Evolutionary conservation across 2,797 vertebrate genomes (phyloP).

Genomic region (Orestias chungarensis): DNA sequence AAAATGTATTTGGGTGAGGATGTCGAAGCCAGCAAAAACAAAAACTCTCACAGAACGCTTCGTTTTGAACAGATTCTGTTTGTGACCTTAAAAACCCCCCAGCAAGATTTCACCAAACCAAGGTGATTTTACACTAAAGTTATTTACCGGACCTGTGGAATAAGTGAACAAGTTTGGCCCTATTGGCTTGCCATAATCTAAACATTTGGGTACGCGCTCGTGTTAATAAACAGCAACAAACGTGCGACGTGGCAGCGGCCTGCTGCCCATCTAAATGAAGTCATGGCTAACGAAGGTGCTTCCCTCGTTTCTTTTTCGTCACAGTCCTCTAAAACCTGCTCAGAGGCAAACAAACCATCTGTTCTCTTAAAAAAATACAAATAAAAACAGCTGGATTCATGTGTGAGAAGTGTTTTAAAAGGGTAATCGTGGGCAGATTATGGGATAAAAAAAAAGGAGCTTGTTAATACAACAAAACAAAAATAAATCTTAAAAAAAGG

Average conservation of each 20-base stretch:
- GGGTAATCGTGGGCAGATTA: not conserved
- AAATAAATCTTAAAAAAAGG: too few relatives aligned
- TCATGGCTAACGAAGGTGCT: not conserved
- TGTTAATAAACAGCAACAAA: conserved; percentile 12
- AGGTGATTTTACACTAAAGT: not conserved
- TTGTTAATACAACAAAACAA: not conserved
- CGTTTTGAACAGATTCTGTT: not conserved
- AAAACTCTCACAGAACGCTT: not conserved
- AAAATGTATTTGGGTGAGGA: not conserved
- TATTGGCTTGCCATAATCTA: not conserved
- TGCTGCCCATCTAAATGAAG: not conserved
- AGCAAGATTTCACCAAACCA: not conserved
- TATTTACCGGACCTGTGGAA: not conserved
- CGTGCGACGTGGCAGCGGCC: conserved; percentile 20
- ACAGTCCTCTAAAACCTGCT: conserved; percentile 6
- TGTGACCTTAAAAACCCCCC: not conserved
- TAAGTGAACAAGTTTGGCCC: not conserved
- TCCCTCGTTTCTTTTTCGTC: conserved; percentile 38
- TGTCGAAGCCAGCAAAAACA: not conserved
- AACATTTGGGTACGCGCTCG: conserved; percentile 8
- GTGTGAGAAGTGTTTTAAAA: not conserved
- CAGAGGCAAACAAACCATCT: conserved; percentile 10
- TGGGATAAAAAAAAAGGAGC: not conserved
- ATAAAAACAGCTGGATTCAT: not conserved
- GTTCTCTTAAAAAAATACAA: not conserved